Evolutionary conservation across 1,140 invertebrate species (phyloP).

Genomic region (Glossosoma conforme): DNA sequence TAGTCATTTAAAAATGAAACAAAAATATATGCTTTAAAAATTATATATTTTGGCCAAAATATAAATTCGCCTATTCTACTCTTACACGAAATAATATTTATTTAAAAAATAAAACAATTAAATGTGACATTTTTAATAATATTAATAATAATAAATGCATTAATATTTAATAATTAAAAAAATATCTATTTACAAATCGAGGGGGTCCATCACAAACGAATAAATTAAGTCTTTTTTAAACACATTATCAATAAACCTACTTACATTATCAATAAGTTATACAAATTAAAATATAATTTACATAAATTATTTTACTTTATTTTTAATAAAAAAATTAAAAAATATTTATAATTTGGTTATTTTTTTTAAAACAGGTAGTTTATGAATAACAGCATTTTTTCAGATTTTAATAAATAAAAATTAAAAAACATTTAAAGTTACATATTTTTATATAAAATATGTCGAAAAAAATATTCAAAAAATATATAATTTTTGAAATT

Average conservation of each 20-base stretch:
- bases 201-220: conserved; percentile 28
- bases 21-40: conserved; percentile 5
- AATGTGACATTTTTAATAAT: background rate
- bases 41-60: conserved; percentile 32
- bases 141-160: conserved; percentile 5
- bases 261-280: too few relatives aligned
- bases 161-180: conserved; percentile 6
- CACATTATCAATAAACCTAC: conserved; percentile 21
- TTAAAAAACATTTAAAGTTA: background rate
- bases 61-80: conserved; percentile 27
- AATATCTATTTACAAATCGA: conserved; percentile 26
- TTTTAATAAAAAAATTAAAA: background rate
- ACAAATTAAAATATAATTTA: conserved; percentile 5
- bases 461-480: background rate
- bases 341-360: background rate
- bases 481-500: too few relatives aligned
- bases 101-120: background rate
- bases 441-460: background rate
- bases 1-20: background rate
- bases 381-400: background rate
- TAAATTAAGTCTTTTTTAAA: conserved; percentile 26
- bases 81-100: background rate
- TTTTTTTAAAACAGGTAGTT: background rate
- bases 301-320: background rate
- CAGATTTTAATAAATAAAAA: background rate